Conservation (phyloP, 2,797 vertebrate species). For the Pelobates cultripes region DNA sequence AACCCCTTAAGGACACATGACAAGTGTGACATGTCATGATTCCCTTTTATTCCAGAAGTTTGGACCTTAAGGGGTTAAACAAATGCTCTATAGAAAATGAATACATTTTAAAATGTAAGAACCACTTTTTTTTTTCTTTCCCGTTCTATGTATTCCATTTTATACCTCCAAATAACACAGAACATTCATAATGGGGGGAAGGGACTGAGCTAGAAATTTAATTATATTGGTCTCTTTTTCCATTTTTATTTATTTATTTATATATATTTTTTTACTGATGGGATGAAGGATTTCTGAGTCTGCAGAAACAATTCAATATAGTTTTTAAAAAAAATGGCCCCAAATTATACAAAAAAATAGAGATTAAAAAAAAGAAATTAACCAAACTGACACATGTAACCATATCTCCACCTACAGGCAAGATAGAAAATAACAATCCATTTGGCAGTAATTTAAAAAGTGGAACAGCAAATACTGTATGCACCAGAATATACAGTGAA, state of each 20-base stretch:
- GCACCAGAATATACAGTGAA: too few relatives aligned
- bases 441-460: too few relatives aligned
- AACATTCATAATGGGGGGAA: conserved; percentile 23
- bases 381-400: not conserved
- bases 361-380: not conserved
- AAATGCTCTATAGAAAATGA: not conserved
- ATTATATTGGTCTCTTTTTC: conserved; percentile 47
- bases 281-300: conserved; percentile 52
- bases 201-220: conserved; percentile 32
- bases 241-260: conserved; percentile 10
- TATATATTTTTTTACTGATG: conserved; percentile 28
- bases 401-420: conserved; percentile 34
- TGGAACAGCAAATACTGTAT: too few relatives aligned
- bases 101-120: conserved; percentile 5
- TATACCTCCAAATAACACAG: conserved; percentile 32
- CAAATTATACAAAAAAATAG: conserved; percentile 32
- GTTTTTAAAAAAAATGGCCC: not conserved
- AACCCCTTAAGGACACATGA: too few relatives aligned
- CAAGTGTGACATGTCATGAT: too few relatives aligned
- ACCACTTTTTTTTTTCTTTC: conserved; percentile 9
- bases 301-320: conserved; percentile 53
- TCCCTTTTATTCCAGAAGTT: too few relatives aligned
- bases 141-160: conserved; percentile 22
- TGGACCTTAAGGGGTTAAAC: too few relatives aligned
- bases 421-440: not conserved